These are phyloP conservation scores for Lampris megalopsis DNA, from an alignment of 2,113 vertebrate species.

Conservation along the genomic window DNA sequence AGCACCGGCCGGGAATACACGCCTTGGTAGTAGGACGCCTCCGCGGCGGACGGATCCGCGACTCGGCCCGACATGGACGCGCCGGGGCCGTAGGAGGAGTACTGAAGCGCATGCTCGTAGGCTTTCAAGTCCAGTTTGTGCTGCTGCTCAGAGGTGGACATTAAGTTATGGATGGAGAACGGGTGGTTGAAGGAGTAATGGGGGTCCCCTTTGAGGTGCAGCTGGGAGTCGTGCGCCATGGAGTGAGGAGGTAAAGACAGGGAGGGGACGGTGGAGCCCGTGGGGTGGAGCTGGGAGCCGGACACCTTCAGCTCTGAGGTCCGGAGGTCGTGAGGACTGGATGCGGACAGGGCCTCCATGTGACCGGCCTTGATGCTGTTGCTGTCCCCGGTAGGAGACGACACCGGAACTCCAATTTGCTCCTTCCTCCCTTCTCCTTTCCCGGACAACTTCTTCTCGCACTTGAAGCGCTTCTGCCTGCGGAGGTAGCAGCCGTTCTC, in stretches of 20 bases:
- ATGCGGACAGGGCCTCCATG: constrained; percentile 82
- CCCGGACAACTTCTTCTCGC: constrained; percentile 86
- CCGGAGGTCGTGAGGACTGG: constrained; percentile 80
- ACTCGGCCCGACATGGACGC: constrained; percentile 85
- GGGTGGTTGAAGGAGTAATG: constrained; percentile 99
- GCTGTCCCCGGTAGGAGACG: constrained; percentile 81
- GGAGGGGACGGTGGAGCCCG: constrained; percentile 81
- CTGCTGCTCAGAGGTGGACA: constrained; percentile 97
- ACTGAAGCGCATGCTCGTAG: constrained; percentile 93
- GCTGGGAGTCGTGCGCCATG: constrained; percentile 89
- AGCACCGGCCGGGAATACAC: constrained; percentile 97
- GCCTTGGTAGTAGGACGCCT: constrained; percentile 98
- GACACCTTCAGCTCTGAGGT: constrained; percentile 87
- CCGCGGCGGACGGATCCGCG: constrained; percentile 88
- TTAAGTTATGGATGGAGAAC: constrained; percentile 99
- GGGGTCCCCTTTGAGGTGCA: constrained; percentile 95
- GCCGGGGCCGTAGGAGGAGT: constrained; percentile 90
- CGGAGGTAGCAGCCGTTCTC: constrained; percentile 98
- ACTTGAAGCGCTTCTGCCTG: constrained; percentile 98
- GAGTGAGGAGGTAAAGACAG: constrained; percentile 87
- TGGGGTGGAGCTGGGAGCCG: constrained; percentile 79
- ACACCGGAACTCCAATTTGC: constrained; percentile 65
- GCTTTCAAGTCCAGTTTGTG: constrained; percentile 99
- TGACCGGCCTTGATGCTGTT: constrained; percentile 79
- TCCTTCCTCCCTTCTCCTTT: constrained; percentile 85